Evolutionary conservation across 2,797 vertebrate genomes (phyloP), one percentile per base, ranked within the genome.

Genomic region (Huso huso): DNA sequence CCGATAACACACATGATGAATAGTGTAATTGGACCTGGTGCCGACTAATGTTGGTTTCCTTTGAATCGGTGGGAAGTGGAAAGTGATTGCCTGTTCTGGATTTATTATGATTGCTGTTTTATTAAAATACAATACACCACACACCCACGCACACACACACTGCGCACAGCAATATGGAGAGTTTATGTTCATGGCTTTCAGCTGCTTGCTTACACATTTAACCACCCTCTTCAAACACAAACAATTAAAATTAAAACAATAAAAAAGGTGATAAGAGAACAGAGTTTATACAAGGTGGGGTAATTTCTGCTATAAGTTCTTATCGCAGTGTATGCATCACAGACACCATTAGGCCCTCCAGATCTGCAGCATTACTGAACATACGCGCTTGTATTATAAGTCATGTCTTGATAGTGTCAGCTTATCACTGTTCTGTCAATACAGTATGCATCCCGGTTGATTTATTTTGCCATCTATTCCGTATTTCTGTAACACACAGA

Each of bases 21-120:
- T 88, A 78, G 82, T 3, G 76, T 86, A 82, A 84, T 87, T 80
- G 83, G 76, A 82, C 77, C 76, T 76, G 70, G 81, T 72, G 78
- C 79, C 63, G 75, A 74, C 78, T 83, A 82, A 86, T 81, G 81
- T 79, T 66, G 74, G 78, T 75, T 70, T 70, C 77, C 79, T 82
- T 69, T 66, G 73, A 72, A 79, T 81, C 82, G 72, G 65, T 64
- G 64, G 61, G 58, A 65, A 57, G 66, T 72, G 48, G 63, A 72
- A 72, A 76, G 76, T 85, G 84, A 88, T 89, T 85, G 84, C 78
- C 83, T 75, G 5, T 74, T 73, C 72, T 74, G 80, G 82, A 88
- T 88, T 88, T 88, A 87, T 84, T 81, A 81, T 84, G 83, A 88
- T 85, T 77, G 77, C 78, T 49, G 72, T 81, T 81, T 86, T 84